phyloP scores from a whole-genome alignment of 2,797 vertebrate species.

The Margarornis squamiger region DNA sequence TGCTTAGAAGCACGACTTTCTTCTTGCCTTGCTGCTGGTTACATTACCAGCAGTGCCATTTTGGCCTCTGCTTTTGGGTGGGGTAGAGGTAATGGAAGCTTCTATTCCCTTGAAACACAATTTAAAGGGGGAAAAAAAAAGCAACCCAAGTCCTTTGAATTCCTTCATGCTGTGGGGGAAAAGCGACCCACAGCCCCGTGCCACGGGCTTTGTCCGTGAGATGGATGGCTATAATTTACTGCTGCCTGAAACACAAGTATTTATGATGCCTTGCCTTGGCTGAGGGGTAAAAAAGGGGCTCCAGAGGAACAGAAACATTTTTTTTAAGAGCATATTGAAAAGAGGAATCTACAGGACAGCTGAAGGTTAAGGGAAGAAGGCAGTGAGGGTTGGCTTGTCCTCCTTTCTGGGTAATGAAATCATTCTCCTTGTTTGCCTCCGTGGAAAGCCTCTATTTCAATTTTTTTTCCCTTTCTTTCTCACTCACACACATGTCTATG shows the following conservation, averaged over 20 bases:
- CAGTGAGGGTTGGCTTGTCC: background rate
- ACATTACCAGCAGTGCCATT: background rate
- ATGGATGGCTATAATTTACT: conserved; percentile 68
- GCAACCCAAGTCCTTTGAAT: background rate
- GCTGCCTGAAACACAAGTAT: conserved; percentile 18
- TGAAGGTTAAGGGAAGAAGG: conserved; percentile 2
- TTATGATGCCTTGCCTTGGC: conserved; percentile 31
- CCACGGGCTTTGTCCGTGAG: background rate
- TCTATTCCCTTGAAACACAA: background rate
- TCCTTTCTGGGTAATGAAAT: background rate
- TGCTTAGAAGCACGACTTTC: background rate
- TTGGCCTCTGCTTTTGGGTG: background rate
- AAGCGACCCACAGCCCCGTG: conserved; percentile 25
- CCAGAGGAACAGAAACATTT: conserved; percentile 1
- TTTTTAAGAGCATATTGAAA: background rate
- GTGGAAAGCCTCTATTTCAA: background rate
- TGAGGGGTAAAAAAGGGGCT: background rate
- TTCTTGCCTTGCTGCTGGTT: background rate
- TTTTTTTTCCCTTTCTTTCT: background rate
- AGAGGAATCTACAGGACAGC: background rate
- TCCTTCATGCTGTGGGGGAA: background rate
- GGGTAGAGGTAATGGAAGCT: background rate
- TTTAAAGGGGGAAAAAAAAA: background rate
- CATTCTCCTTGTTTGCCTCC: background rate
- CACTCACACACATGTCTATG: fast-evolving